Percentiles rank a stretch among this genome's conserved stretches.
These are phyloP conservation scores for Venusia cambrica DNA, from an alignment of 2,888 invertebrate species.

Conservation along the genomic window DNA sequence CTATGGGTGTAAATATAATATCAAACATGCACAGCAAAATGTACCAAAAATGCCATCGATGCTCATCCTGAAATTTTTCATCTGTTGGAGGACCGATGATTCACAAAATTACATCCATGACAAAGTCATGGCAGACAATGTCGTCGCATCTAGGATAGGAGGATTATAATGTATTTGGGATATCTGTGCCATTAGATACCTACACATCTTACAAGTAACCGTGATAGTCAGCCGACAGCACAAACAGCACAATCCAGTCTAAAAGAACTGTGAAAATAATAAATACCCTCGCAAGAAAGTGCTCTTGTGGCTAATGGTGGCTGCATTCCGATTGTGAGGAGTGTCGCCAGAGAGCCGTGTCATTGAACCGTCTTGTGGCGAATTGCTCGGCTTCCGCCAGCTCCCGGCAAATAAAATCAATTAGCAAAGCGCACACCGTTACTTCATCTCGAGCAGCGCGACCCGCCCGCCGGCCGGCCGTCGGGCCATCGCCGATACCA, in stretches of 20 bases:
- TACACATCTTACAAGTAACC: no score
- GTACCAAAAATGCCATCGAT: no score
- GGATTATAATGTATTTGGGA: no score
- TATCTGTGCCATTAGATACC: no score
- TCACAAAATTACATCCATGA: no score
- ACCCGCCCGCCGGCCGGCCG: conserved; percentile 12
- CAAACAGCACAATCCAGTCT: conserved; percentile 25
- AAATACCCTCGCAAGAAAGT: conserved; percentile 38
- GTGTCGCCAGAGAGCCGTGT: conserved; percentile 54
- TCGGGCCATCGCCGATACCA: conserved; percentile 15
- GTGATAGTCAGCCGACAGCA: conserved; percentile 11
- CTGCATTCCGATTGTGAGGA: conserved; percentile 59
- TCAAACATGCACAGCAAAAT: no score
- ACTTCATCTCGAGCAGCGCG: conserved; percentile 29
- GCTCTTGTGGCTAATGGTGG: conserved; percentile 42
- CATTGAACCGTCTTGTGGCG: conserved; percentile 66
- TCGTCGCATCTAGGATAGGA: no score
- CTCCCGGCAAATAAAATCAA: conserved; percentile 61
- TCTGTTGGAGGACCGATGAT: no score
- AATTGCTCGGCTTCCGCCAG: conserved; percentile 61
- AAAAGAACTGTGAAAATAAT: conserved; percentile 40
- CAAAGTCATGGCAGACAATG: no score
- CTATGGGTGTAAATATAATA: no score
- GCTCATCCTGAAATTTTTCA: no score
- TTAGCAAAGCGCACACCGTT: conserved; percentile 52